Evolutionary conservation across 2,888 invertebrate species (phyloP), one percentile per base, ranked within the genome.

Genomic region (Sinotaia quadrata): DNA sequence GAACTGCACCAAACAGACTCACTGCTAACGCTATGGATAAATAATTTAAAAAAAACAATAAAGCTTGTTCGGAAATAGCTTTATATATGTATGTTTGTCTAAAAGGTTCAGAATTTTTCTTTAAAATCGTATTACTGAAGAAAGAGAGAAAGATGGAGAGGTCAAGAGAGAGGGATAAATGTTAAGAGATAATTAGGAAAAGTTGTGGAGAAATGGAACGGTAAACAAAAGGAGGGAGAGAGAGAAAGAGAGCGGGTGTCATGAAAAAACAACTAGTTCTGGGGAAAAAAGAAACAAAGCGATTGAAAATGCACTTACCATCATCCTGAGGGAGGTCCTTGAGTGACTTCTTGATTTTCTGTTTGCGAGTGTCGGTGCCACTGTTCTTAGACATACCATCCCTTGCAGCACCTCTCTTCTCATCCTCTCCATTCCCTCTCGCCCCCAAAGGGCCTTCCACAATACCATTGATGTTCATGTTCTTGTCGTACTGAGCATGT

Each of bases 241-340:
- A 56, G 58, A 56, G 56, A 63, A 54, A 63, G 63, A 63, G 63
- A 63, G 54, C 36, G 63, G 37, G 52, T 37, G 33, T 24, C 31
- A 31, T 36, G 37, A 27, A 10, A 29, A 47, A 33, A 29, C 10
- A 37, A 33, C 49, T 52, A 0, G 12, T 21, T 1, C 2, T 18
- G 21, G 51, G 21, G 7, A 15, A 49, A 49, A 24, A 49, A 8
- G 51, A 24, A n/a, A 44, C 2, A 29, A 31, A 60, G 21, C 0
- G 7, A 8, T 33, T 10, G 8, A 5, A 34, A 27, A 3, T 10
- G 2, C 10, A 62, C 71, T 71, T 33, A 71, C 71, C 57, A 33
- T 67, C 62, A 24, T 71, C 56, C 8, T 67, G 57, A 5, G 71
- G 71, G 24, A 71, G 60, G 21, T 71, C 71, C 47, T 63, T 71